Percentiles rank a stretch among this genome's conserved stretches.
These are phyloP conservation scores for Emys orbicularis DNA, from an alignment of 2,797 vertebrate genomes.

Conservation along the genomic window DNA sequence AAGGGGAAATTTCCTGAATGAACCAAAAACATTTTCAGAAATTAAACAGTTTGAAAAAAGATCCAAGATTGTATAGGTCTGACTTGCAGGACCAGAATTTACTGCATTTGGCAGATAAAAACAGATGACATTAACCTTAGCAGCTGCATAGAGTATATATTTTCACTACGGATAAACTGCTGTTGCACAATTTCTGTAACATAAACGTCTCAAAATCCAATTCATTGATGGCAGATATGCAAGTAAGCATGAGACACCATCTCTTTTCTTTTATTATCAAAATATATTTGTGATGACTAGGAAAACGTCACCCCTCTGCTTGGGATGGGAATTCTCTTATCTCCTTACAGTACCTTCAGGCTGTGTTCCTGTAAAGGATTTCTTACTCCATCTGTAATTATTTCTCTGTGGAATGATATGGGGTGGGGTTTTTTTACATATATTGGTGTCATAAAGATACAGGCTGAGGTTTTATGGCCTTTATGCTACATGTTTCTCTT, in stretches of 20 bases:
- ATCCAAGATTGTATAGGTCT: background rate
- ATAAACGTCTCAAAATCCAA: background rate
- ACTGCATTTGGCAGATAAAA: background rate
- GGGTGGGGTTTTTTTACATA: background rate
- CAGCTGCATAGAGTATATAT: background rate
- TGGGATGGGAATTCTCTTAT: background rate
- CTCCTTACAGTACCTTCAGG: background rate
- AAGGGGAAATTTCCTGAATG: rapidly evolving
- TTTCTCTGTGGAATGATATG: background rate
- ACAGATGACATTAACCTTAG: background rate
- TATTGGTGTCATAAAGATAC: background rate
- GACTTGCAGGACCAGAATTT: background rate
- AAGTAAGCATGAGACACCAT: background rate
- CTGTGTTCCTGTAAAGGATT: background rate
- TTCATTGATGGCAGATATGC: background rate
- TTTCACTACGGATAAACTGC: background rate
- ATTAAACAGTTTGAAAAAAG: background rate
- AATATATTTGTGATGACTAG: background rate
- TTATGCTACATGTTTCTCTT: background rate
- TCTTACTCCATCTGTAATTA: background rate
- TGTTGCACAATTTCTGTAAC: background rate
- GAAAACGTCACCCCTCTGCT: background rate
- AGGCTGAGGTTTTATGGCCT: background rate
- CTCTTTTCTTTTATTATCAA: background rate
- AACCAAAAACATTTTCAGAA: background rate